phyloP scores from a whole-genome alignment of 1,140 invertebrate genomes.

The Drosophila persimilis region DNA sequence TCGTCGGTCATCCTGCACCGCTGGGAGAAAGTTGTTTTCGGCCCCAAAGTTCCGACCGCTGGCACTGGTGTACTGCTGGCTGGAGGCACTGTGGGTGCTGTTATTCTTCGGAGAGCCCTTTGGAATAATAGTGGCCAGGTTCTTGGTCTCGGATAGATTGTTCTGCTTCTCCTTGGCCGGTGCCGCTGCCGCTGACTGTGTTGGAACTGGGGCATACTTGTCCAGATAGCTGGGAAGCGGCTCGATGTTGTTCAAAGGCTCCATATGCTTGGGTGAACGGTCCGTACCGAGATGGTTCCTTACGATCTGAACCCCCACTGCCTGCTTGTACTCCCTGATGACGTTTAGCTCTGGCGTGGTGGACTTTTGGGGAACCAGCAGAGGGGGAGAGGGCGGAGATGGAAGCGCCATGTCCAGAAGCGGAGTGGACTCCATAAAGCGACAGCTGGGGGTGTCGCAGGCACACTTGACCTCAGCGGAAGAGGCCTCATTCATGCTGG shows the following conservation, averaged over 20 bases:
- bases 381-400: background rate
- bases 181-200: too few species aligned
- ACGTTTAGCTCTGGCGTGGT: conserved; percentile 64
- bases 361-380: conserved; percentile 18
- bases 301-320: conserved; percentile 41
- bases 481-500: conserved; percentile 56
- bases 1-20: conserved; percentile 50
- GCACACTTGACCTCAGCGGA: conserved; percentile 54
- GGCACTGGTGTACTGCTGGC: background rate
- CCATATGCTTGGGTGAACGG: background rate
- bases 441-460: conserved; percentile 69
- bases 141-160: conserved; percentile 71
- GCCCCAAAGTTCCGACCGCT: conserved; percentile 58
- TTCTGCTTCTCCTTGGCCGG: conserved; percentile 68
- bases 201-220: conserved; percentile 50
- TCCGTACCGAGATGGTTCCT: conserved; percentile 18
- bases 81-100: conserved; percentile 4
- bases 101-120: conserved; percentile 1
- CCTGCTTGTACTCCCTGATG: conserved; percentile 76
- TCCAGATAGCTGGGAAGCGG: conserved; percentile 60
- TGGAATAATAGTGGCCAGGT: conserved; percentile 14
- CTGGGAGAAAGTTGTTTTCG: conserved; percentile 64
- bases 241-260: conserved; percentile 63
- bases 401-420: background rate
- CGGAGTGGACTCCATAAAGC: conserved; percentile 31